Base-by-base conservation (phyloP, 1,140 invertebrate species). In the Cephus cinctus region DNA sequence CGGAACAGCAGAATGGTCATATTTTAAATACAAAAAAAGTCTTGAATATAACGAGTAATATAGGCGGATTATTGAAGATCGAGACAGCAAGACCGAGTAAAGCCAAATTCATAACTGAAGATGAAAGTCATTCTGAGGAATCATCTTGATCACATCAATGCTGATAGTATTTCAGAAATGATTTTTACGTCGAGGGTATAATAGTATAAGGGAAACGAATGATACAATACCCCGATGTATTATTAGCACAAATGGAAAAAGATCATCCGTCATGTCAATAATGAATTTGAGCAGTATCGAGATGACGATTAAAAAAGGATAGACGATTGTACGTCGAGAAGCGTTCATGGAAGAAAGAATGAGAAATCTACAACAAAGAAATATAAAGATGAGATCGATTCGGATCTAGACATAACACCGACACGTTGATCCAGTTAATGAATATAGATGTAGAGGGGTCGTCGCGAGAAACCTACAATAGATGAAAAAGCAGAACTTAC, bases 1-100 rank as follows among this genome's bases (percentile, higher is more conserved):
- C 54, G 15, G 54, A 59, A 35, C 57, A 52, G 4, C 49, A 44
- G 15, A 20, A 59, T 22, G 47, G 52, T 25, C 23, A 23, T 8
- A 42, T 56, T 19, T 6, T 52, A 11, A 56, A 30, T 36, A 11
- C 30, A 3, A 11, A 20, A 3, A 38, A 18, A 18, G 16, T 27
- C 4, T n/a, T 45, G 38, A n/a, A 39, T 35, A 34, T 49, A 6
- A n/a, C 35, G 25, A 34, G 18, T 16, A 21, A 42, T 11, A 16
- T 32, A 11, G 21, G 14, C 2, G 21, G 42, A 18, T 22, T 49
- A 18, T 32, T 5, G 5, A 14, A 40, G 8, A 30, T 49, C 32
- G 38, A 49, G 9, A n/a, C 9, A n/a, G 8, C 39, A 39, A 32
- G 23, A 48, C n/a, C 46, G 8, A 40, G 20, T n/a, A 31, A 31